Evolutionary conservation across 2,888 invertebrate species (phyloP).

Genomic region (Onthophagus sagittarius): DNA sequence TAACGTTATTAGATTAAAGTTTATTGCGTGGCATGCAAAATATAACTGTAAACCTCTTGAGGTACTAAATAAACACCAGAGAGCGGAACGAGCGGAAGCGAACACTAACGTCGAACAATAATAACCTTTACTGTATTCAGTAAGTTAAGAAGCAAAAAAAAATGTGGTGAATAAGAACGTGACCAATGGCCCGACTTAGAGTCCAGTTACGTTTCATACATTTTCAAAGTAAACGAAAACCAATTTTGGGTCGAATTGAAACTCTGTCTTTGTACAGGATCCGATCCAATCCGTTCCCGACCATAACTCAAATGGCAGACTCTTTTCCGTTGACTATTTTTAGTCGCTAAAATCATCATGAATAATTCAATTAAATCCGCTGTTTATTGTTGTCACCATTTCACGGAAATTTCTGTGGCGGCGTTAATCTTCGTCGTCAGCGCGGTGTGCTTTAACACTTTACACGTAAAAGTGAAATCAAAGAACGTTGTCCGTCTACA

Average conservation of each 20-base stretch:
- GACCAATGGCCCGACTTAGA: slow-evolving; percentile 8
- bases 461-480: neutral
- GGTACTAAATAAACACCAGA: neutral
- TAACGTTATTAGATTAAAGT: neutral
- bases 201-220: slow-evolving; percentile 6
- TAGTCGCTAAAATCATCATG: neutral
- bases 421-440: too few relatives aligned
- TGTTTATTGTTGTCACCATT: neutral
- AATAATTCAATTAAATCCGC: neutral
- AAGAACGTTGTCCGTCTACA: neutral
- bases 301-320: neutral
- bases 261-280: neutral
- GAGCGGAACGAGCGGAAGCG: neutral
- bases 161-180: slow-evolving; percentile 8
- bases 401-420: neutral
- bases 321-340: neutral
- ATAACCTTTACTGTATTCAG: neutral
- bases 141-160: neutral
- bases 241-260: neutral
- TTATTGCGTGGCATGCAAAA: neutral
- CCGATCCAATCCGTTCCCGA: neutral
- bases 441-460: neutral
- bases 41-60: neutral
- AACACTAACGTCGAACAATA: neutral
- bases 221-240: neutral